Evolutionary conservation across 2,797 vertebrate species (phyloP).

Genomic region (Choloepus didactylus): DNA sequence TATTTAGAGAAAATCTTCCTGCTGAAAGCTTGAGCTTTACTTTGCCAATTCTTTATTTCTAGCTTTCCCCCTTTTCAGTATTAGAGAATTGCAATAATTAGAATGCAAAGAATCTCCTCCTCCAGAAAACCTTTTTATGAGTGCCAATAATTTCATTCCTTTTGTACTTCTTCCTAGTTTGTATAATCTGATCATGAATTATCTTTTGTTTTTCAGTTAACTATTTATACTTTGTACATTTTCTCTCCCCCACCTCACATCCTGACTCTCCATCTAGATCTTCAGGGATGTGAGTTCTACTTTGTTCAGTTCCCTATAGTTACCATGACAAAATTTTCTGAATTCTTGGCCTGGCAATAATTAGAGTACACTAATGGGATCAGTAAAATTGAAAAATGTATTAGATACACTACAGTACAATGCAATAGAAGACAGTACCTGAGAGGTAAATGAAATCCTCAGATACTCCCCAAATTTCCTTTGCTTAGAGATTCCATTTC

Average conservation of each 20-base stretch:
- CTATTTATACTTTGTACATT: neutral
- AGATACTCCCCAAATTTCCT: neutral
- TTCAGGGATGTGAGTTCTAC: neutral
- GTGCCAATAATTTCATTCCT: neutral
- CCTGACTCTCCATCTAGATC: neutral
- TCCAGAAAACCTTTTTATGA: slow-evolving; percentile 23
- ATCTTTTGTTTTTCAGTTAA: neutral
- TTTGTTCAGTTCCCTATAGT: neutral
- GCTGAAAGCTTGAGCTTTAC: slow-evolving; percentile 47
- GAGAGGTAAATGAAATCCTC: slow-evolving; percentile 35
- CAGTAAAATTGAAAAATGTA: slow-evolving; percentile 42
- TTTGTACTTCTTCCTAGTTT: neutral
- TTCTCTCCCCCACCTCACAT: neutral
- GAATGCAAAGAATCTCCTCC: slow-evolving; percentile 4
- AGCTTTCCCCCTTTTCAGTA: neutral
- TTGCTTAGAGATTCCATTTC: slow-evolving; percentile 45
- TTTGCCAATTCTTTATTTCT: slow-evolving; percentile 29
- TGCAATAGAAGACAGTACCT: neutral
- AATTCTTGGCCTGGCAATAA: slow-evolving; percentile 49
- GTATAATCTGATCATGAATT: neutral
- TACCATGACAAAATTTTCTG: slow-evolving; percentile 43
- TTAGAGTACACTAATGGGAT: neutral
- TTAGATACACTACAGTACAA: neutral
- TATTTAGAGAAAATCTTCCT: neutral
- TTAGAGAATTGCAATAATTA: slow-evolving; percentile 54